phyloP scores from a whole-genome alignment of 2,113 vertebrate species.

The Gadus chalcogrammus region DNA sequence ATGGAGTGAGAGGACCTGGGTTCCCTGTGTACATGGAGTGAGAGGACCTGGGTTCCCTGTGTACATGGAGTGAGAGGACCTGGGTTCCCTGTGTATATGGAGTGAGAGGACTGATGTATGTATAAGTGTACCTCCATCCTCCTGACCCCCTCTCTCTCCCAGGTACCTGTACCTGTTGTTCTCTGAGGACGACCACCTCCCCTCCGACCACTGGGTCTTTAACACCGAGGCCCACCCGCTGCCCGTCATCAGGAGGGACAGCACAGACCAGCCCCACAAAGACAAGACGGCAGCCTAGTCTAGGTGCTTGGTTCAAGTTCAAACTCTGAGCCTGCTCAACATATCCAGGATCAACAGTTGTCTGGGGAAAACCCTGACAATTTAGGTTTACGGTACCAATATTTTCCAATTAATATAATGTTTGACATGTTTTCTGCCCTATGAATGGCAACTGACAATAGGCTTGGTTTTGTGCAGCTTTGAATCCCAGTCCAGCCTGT shows the following conservation, averaged over 20 bases:
- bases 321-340: conserved; percentile 10
- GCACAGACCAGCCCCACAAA: conserved; percentile 55
- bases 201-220: conserved; percentile 95
- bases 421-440: too few relatives aligned
- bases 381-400: too few relatives aligned
- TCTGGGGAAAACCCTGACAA: conserved; percentile 7
- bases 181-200: conserved; percentile 94
- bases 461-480: too few relatives aligned
- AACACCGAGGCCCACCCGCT: conserved; percentile 96
- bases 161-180: conserved; percentile 95
- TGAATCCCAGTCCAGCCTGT: too few relatives aligned
- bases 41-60: too few relatives aligned
- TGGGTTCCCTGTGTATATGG: too few relatives aligned
- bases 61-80: too few relatives aligned
- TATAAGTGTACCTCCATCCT: background rate
- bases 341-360: conserved; percentile 47
- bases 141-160: conserved; percentile 5
- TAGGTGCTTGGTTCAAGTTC: background rate
- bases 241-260: conserved; percentile 79
- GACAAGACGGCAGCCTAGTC: conserved; percentile 25
- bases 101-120: too few relatives aligned
- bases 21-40: too few relatives aligned
- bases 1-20: too few relatives aligned
- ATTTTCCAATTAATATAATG: too few relatives aligned
- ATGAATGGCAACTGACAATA: too few relatives aligned